Base-by-base conservation (phyloP, 2,888 invertebrate species). In the Sussaba pulchella region DNA sequence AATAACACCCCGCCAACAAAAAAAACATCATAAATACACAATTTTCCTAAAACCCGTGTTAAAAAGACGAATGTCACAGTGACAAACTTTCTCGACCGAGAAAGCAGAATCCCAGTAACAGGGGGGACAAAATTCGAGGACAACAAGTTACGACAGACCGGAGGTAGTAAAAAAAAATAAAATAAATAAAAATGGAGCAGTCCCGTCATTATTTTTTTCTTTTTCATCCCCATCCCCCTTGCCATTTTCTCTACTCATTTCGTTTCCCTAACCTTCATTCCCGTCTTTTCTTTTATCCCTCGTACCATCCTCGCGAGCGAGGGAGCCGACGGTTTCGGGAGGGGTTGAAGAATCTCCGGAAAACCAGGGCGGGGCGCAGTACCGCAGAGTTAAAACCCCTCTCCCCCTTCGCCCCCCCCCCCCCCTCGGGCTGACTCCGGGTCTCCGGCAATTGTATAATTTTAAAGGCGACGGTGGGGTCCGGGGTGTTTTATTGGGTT, bases 391-490 rank as follows among this genome's bases (percentile, higher is more conserved):
- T 70, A 69, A n/a, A n/a, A n/a, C n/a, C n/a, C n/a, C n/a, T n/a
- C n/a, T n/a, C n/a, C n/a, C n/a, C n/a, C n/a, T n/a, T n/a, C n/a
- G n/a, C n/a, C n/a, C n/a, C n/a, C n/a, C n/a, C n/a, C n/a, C n/a
- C n/a, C n/a, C n/a, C n/a, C n/a, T n/a, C n/a, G 31, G 31, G 31
- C 6, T 31, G 31, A 70, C 69, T 43, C 54, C 21, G 19, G 26
- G 41, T 39, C 50, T 69, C 50, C 47, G 61, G 75, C 61, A 17
- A 69, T 61, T 75, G 67, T 75, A 39, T 31, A 75, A 50, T 75
- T 75, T 41, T 21, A 10, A 24, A 17, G 45, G 64, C 17, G 31
- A 17, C 6, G 3, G 47, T 17, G 26, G 54, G 52, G 17, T 21
- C 10, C 19, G 50, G 47, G 61, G 47, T 69, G 45, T 26, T 66